A percentile compares a stretch with the other conserved stretches of the same genome.
phyloP scores from a whole-genome alignment of 2,797 vertebrate species.

The Tiaroga cobitis region DNA sequence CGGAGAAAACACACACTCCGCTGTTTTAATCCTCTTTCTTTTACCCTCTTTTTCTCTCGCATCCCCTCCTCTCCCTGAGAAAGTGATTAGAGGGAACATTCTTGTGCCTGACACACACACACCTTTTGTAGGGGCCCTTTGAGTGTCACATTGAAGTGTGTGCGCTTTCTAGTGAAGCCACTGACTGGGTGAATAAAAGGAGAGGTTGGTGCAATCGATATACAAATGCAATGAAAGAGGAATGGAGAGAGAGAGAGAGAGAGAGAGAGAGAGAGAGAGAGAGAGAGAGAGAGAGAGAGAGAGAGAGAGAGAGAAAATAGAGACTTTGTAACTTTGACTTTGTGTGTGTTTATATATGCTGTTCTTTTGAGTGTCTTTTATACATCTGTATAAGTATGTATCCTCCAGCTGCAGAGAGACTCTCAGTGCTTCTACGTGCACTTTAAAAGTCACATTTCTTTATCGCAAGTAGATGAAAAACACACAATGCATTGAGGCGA shows the following conservation, averaged over 20 bases:
- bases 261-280: not conserved
- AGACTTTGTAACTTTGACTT: constrained; percentile 45
- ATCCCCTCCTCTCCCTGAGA: constrained; percentile 5
- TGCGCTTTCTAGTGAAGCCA: constrained; percentile 57
- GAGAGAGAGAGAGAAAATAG: not conserved
- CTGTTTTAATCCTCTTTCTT: constrained; percentile 32
- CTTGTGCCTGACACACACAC: constrained; percentile 52
- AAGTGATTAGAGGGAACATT: constrained; percentile 53
- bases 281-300: no score
- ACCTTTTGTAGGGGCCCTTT: constrained; percentile 61
- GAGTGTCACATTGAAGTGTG: constrained; percentile 61
- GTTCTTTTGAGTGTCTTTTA: constrained; percentile 36
- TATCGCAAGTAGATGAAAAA: no score
- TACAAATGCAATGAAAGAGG: constrained; percentile 56
- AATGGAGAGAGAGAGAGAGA: constrained; percentile 10
- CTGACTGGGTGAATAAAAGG: constrained; percentile 53
- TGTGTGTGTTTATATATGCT: constrained; percentile 60
- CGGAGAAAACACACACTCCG: constrained; percentile 40
- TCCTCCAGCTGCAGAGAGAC: constrained; percentile 4
- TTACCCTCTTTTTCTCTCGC: constrained; percentile 17
- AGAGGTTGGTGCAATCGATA: constrained; percentile 48
- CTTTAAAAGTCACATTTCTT: not conserved
- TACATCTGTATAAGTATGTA: constrained; percentile 35
- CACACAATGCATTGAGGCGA: no score
- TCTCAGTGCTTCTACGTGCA: not conserved